Evolutionary conservation across 2,797 vertebrate genomes (phyloP).

Genomic region (Masticophis lateralis): DNA sequence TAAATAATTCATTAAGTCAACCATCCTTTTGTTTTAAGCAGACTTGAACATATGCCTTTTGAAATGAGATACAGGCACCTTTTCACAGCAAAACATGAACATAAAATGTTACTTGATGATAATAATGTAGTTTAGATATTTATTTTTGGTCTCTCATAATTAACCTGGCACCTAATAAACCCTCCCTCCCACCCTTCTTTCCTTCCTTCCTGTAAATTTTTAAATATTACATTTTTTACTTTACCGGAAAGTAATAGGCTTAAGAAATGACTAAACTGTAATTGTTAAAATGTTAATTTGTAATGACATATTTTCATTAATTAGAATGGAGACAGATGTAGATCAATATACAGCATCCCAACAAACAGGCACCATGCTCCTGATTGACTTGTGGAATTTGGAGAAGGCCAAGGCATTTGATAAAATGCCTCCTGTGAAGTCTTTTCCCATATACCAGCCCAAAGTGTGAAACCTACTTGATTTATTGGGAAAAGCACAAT

Average conservation of each 20-base stretch:
- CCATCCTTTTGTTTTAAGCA: slow-evolving; percentile 78
- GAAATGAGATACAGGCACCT: slow-evolving; percentile 69
- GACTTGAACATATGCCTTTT: slow-evolving; percentile 76
- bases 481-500: not conserved
- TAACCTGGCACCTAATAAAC: slow-evolving; percentile 57
- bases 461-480: not conserved
- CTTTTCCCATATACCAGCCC: not conserved
- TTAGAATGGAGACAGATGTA: not conserved
- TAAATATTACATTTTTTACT: slow-evolving; percentile 45
- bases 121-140: slow-evolving; percentile 68
- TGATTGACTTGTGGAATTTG: not conserved
- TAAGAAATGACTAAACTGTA: not conserved
- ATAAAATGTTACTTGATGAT: slow-evolving; percentile 68
- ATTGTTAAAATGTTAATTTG: not conserved
- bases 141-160: slow-evolving; percentile 60
- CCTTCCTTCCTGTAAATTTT: not conserved
- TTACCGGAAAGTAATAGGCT: slow-evolving; percentile 24
- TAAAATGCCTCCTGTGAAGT: not conserved
- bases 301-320: not conserved
- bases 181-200: slow-evolving; percentile 17
- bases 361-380: not conserved
- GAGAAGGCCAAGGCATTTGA: not conserved
- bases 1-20: slow-evolving; percentile 82
- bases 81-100: slow-evolving; percentile 68
- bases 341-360: not conserved